Conservation (phyloP, 2,888 invertebrate genomes). For the Aethes cnicana region DNA sequence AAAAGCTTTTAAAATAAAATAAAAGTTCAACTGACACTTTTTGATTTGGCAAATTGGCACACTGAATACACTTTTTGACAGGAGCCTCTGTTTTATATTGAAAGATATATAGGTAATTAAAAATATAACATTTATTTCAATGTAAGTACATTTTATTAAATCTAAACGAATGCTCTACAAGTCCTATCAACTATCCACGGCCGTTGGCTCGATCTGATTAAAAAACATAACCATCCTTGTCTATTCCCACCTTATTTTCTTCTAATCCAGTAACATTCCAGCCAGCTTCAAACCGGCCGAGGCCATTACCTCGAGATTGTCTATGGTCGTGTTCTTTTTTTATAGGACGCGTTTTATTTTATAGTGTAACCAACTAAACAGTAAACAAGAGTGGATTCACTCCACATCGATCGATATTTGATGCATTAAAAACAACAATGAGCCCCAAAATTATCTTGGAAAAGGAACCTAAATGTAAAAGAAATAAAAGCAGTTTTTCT, state of each 20-base stretch:
- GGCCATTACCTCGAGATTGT: conserved; percentile 28
- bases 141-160: no score
- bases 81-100: no score
- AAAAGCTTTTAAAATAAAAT: background rate
- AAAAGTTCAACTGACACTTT: background rate
- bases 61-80: no score
- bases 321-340: conserved; percentile 28
- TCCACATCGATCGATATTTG: conserved; percentile 25
- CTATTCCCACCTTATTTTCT: conserved; percentile 26
- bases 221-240: conserved; percentile 17
- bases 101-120: no score
- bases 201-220: no score
- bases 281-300: conserved; percentile 22
- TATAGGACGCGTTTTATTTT: conserved; percentile 21
- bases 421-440: conserved; percentile 22
- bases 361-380: conserved; percentile 18
- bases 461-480: background rate
- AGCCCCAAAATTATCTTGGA: background rate
- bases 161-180: no score
- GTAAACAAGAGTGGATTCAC: conserved; percentile 6
- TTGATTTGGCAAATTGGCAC: no score
- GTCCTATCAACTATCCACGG: no score
- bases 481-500: conserved; percentile 10
- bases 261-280: conserved; percentile 31
- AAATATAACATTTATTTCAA: no score